Evolutionary conservation across 2,797 vertebrate species (phyloP), one percentile per base, ranked within the genome.

Genomic region (Adrianichthys oophorus): DNA sequence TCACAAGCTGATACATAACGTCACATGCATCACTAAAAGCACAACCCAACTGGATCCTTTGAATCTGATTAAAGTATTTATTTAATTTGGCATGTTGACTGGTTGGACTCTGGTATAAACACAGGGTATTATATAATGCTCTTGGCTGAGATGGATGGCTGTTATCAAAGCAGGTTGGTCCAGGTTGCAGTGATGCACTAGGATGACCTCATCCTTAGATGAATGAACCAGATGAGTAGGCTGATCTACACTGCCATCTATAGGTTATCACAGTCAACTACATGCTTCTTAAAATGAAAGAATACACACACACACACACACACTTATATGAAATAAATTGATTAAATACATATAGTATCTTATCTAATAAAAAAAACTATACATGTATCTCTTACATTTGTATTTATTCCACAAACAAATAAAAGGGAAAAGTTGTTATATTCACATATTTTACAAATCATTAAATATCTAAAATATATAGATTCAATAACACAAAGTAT

Each of bases 171-270:
- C 4, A 57, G 64, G 65, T 49, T 70, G 62, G 73, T 76, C 66
- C 64, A 56, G 32, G 56, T 65, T 84, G 67, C 68, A 83, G 63
- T 83, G 76, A 59, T 85, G 87, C 83, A 86, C 81, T 51, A 74
- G 62, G 60, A 87, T 87, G 87, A 90, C 80, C 87, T 89, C 86
- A 90, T 86, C 76, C 50, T 69, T 62, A 45, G 41, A 76, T 53
- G 69, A 81, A 75, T 72, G 72, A 76, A 53, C n/a, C 24, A 41
- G 29, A 14, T 32, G 3, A 1, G 70, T 65, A 56, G 17, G 32
- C 67, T 80, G 67, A 70, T 70, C 23, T 88, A 56, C 90, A 85
- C 86, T 83, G 82, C 87, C 90, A 83, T 72, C 89, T 88, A 83
- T n/a, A 53, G 89, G 57, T 51, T 10, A 1, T 48, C 0, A 32